phyloP scores from a whole-genome alignment of 2,797 vertebrate genomes.

The Liparis tanakae region DNA sequence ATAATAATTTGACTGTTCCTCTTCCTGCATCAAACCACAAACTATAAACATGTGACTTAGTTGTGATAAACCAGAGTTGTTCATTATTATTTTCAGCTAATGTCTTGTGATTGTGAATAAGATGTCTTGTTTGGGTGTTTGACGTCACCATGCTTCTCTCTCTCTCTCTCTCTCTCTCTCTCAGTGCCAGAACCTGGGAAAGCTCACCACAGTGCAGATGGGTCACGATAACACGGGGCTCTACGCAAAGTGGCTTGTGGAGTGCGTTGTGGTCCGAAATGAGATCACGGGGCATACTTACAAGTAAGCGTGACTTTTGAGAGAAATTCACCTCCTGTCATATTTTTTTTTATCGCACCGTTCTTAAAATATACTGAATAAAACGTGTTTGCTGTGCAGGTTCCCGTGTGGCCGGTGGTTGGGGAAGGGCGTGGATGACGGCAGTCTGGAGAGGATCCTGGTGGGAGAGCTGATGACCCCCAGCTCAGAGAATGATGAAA shows the following conservation, averaged over 20 bases:
- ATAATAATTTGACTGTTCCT: background rate
- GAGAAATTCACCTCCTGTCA: background rate
- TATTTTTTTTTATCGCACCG: background rate
- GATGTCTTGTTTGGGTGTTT: slow-evolving; percentile 1
- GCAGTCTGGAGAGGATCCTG: slow-evolving; percentile 95
- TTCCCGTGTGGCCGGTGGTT: slow-evolving; percentile 98
- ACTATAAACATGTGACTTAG: background rate
- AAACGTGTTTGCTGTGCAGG: slow-evolving; percentile 71
- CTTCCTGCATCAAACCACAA: background rate
- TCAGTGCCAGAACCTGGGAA: slow-evolving; percentile 98
- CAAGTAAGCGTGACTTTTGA: slow-evolving; percentile 86
- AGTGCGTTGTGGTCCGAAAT: slow-evolving; percentile 96
- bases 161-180: slow-evolving; percentile 20
- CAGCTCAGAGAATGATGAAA: slow-evolving; percentile 90
- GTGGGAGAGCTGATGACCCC: slow-evolving; percentile 95
- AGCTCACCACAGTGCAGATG: slow-evolving; percentile 98
- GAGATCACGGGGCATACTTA: slow-evolving; percentile 98
- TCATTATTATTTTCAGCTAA: background rate
- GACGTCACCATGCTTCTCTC: slow-evolving; percentile 1
- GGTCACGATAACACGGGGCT: slow-evolving; percentile 98
- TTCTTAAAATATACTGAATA: background rate
- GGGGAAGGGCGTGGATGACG: slow-evolving; percentile 97
- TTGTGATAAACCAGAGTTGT: background rate
- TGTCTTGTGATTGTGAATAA: background rate
- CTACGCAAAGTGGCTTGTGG: slow-evolving; percentile 98